Conservation (phyloP, 2,797 vertebrate genomes). For the Trachops cirrhosus region DNA sequence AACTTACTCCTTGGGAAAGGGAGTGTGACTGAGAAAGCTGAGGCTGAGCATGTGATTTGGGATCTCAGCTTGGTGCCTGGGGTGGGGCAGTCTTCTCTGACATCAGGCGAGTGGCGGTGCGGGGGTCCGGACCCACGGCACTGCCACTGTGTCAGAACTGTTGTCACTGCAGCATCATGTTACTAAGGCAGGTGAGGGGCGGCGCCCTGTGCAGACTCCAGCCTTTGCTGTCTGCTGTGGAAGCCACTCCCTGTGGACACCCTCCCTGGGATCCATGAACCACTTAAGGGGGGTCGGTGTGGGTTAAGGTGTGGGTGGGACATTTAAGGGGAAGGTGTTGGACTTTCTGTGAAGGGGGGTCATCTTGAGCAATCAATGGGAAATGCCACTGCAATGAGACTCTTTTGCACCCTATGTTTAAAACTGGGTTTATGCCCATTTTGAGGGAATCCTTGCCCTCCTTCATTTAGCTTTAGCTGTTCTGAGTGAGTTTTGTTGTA, state of each 20-base stretch:
- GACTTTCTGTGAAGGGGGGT: neutral
- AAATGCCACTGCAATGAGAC: neutral
- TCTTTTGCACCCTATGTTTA: neutral
- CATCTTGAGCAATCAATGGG: neutral
- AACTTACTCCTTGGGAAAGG: neutral
- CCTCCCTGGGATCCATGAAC: rapidly evolving
- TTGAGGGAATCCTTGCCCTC: neutral
- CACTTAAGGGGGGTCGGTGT: neutral
- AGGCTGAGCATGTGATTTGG: neutral
- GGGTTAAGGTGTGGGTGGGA: neutral
- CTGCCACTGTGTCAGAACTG: rapidly evolving
- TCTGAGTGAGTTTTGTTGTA: neutral
- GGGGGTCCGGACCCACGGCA: neutral
- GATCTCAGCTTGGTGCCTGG: neutral
- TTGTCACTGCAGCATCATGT: rapidly evolving
- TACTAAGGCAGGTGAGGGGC: rapidly evolving
- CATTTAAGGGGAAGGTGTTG: neutral
- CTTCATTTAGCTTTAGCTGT: neutral
- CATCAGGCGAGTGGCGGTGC: neutral
- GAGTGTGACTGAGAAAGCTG: neutral
- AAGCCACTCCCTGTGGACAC: neutral
- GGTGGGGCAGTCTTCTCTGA: neutral
- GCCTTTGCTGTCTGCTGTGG: neutral
- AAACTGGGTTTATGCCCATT: neutral
- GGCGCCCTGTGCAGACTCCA: neutral